Conservation (phyloP, 2,888 invertebrate genomes). For the Listrodromus nycthemerus region DNA sequence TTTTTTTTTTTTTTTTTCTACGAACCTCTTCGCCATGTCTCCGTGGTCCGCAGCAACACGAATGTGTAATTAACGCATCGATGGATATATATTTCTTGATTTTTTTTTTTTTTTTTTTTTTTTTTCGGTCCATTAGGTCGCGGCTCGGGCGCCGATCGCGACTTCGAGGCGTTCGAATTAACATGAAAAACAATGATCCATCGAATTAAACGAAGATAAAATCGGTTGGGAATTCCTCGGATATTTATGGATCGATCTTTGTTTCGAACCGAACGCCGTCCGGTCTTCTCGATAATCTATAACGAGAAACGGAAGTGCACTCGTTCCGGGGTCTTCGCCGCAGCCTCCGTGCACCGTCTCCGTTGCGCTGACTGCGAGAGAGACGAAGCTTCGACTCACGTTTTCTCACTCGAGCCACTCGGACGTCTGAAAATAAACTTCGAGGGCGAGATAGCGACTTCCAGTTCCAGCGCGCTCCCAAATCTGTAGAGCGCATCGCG, state of each 20-base stretch:
- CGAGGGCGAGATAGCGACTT: constrained; percentile 56
- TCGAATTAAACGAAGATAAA: neutral
- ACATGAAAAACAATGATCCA: neutral
- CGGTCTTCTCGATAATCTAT: constrained; percentile 57
- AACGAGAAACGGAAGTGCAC: constrained; percentile 61
- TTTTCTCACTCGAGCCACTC: constrained; percentile 51
- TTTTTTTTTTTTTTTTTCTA: neutral
- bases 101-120: neutral
- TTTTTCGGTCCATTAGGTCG: neutral
- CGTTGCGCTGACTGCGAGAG: neutral
- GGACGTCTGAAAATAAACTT: constrained; percentile 64
- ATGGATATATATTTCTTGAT: constrained; percentile 12
- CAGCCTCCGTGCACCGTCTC: neutral
- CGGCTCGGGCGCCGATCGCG: neutral
- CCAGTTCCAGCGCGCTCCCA: constrained; percentile 40
- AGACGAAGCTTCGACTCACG: constrained; percentile 10
- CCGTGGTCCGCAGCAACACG: constrained; percentile 6
- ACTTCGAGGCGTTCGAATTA: neutral
- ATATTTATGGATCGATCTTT: constrained; percentile 21
- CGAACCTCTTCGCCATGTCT: neutral
- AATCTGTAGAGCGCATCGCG: constrained; percentile 15
- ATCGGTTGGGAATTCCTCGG: neutral
- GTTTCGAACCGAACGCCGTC: constrained; percentile 50
- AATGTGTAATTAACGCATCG: constrained; percentile 41
- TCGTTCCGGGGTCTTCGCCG: constrained; percentile 32